Conservation (phyloP, 2,113 vertebrate species). For the Propithecus coquereli region DNA sequence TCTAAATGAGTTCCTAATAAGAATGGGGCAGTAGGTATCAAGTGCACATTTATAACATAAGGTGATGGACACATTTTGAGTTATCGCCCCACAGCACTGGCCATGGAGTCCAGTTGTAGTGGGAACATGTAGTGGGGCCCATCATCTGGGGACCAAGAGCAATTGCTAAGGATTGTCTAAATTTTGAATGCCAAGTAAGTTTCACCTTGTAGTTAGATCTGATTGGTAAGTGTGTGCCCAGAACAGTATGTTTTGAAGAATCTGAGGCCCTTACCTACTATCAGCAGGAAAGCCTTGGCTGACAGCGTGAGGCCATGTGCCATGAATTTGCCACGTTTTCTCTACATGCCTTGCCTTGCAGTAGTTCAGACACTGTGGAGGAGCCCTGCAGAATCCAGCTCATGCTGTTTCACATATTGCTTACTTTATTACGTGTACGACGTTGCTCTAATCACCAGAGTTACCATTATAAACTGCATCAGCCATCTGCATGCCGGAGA, state of each 20-base stretch:
- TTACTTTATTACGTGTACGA: background rate
- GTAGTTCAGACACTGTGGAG: background rate
- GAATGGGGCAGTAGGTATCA: background rate
- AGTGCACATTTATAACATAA: background rate
- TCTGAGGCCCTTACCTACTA: background rate
- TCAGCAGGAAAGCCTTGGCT: background rate
- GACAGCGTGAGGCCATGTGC: background rate
- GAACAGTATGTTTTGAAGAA: background rate
- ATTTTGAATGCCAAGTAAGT: background rate
- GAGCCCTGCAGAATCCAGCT: background rate
- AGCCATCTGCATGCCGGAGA: conserved; percentile 12
- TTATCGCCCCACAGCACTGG: background rate
- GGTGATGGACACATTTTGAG: background rate
- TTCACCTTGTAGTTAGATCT: background rate
- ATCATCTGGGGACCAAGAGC: background rate
- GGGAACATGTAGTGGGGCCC: no score
- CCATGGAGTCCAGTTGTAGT: background rate
- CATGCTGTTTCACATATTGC: background rate
- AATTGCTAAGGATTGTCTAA: background rate
- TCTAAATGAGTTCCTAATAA: background rate
- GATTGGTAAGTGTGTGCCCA: background rate
- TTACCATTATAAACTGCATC: background rate
- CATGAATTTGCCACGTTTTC: background rate
- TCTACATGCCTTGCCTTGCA: background rate
- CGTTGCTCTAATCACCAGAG: background rate